Evolutionary conservation across 2,888 invertebrate genomes (phyloP).

Genomic region (Mythimna pallens): DNA sequence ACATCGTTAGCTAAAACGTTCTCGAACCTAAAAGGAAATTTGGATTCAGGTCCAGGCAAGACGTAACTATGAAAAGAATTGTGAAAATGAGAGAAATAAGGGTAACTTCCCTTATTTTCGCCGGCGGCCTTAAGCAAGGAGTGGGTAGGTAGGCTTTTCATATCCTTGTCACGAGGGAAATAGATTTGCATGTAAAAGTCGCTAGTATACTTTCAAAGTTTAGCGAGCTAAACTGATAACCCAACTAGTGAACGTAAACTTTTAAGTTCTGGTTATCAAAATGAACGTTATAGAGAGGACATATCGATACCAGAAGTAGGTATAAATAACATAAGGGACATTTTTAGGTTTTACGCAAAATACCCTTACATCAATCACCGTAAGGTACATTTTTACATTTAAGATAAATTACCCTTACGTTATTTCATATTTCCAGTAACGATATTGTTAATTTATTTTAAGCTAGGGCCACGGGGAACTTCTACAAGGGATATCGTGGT

Average conservation of each 20-base stretch:
- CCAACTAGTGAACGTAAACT: background rate
- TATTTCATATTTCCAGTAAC: too few relatives aligned
- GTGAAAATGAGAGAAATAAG: constrained; percentile 18
- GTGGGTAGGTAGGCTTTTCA: constrained; percentile 27
- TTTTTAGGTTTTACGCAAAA: too few relatives aligned
- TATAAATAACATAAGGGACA: too few relatives aligned
- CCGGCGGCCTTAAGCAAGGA: constrained; percentile 36
- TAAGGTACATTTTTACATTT: too few relatives aligned
- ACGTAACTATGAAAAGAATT: constrained; percentile 47
- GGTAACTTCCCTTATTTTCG: constrained; percentile 26
- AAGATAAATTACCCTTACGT: too few relatives aligned
- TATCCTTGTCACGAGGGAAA: constrained; percentile 20
- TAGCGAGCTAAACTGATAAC: background rate
- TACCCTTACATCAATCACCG: too few relatives aligned
- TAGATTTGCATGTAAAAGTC: constrained; percentile 24
- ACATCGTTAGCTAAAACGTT: constrained; percentile 35
- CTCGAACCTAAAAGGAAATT: constrained; percentile 35
- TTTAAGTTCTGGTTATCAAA: background rate
- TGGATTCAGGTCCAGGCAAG: constrained; percentile 36
- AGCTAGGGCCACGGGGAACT: too few relatives aligned
- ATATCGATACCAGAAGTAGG: background rate
- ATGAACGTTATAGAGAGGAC: background rate
- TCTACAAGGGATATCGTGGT: too few relatives aligned
- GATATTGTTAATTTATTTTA: too few relatives aligned
- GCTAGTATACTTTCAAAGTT: background rate